phyloP scores from a whole-genome alignment of 1,140 invertebrate genomes.

The Penaeus chinensis region DNA sequence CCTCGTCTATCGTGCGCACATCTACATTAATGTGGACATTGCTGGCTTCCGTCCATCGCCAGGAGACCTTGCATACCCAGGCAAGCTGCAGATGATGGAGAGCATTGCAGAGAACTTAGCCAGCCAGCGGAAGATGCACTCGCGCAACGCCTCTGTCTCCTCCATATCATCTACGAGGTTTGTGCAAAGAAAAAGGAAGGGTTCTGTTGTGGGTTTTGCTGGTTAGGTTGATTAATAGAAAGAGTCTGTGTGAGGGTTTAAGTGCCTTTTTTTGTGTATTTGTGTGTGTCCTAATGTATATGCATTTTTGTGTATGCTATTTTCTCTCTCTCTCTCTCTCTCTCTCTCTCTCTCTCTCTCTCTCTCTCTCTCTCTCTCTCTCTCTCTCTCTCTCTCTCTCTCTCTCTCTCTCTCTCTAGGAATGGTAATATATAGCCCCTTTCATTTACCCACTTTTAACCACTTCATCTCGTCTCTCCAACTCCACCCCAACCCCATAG shows the following conservation, averaged over 20 bases:
- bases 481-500: conserved; percentile 62
- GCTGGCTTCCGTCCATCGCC: conserved; percentile 81
- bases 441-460: background rate
- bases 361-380: too few relatives aligned
- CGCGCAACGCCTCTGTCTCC: conserved; percentile 73
- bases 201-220: background rate
- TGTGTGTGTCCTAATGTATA: too few relatives aligned
- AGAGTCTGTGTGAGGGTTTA: too few relatives aligned
- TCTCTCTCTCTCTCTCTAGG: too few relatives aligned
- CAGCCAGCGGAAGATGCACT: conserved; percentile 65
- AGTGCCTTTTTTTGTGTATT: too few relatives aligned
- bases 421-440: background rate
- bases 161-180: conserved; percentile 74
- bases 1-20: conserved; percentile 93
- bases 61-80: conserved; percentile 97
- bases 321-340: too few relatives aligned
- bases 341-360: too few relatives aligned
- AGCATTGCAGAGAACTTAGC: conserved; percentile 68
- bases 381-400: too few relatives aligned
- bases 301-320: too few relatives aligned
- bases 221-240: background rate
- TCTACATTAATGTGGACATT: conserved; percentile 94
- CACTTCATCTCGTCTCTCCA: background rate
- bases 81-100: conserved; percentile 98
- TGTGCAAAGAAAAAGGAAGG: background rate